Evolutionary conservation across 2,888 invertebrate species (phyloP).

Genomic region (Nezara viridula): DNA sequence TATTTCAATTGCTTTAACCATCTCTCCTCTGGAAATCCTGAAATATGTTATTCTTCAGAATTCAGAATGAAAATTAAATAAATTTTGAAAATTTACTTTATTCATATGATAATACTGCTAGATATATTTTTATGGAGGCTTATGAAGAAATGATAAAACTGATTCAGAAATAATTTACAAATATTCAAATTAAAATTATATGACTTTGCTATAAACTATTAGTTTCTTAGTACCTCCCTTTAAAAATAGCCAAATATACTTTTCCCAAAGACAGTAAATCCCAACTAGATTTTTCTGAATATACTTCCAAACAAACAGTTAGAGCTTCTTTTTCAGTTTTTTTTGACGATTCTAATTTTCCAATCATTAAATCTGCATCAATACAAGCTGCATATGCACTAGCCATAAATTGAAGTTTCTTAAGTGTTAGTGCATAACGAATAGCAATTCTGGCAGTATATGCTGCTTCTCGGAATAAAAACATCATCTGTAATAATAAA

Average conservation of each 20-base stretch:
- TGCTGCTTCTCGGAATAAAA: conserved; percentile 32
- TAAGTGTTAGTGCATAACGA: conserved; percentile 1
- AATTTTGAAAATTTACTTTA: not conserved
- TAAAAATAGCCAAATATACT: conserved; percentile 27
- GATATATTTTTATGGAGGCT: not conserved
- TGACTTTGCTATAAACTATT: not conserved
- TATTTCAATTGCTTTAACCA: conserved; percentile 24
- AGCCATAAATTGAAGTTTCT: conserved; percentile 27
- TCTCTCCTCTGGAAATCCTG: conserved; percentile 51
- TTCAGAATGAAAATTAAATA: not conserved
- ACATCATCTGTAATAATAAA: conserved; percentile 40
- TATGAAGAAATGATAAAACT: not conserved
- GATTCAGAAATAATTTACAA: not conserved
- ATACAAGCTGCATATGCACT: conserved; percentile 49
- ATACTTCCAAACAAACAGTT: not conserved
- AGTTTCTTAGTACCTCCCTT: conserved; percentile 48
- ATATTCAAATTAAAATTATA: not conserved
- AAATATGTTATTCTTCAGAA: not conserved
- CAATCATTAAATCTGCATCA: conserved; percentile 39
- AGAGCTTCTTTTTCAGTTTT: conserved; percentile 54
- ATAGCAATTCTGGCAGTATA: conserved; percentile 38
- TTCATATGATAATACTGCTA: not conserved
- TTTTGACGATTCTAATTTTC: conserved; percentile 47
- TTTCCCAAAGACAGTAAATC: conserved; percentile 45
- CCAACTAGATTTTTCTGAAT: conserved; percentile 32